Evolutionary conservation across 2,113 vertebrate genomes (phyloP).

Genomic region (Seriola rivoliana): DNA sequence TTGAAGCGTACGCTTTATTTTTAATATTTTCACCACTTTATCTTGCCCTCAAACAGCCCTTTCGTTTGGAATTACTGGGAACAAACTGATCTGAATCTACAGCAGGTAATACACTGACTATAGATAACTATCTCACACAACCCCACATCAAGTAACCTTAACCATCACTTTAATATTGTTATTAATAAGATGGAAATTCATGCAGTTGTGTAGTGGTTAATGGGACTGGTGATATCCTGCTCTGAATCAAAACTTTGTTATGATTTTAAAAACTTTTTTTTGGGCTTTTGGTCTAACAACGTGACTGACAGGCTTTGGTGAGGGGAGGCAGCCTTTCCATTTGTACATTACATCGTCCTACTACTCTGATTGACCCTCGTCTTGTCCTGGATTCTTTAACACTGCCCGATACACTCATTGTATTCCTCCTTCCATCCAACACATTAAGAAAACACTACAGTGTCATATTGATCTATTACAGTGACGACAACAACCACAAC

Average conservation of each 20-base stretch:
- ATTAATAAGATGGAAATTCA: neutral
- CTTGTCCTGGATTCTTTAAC: neutral
- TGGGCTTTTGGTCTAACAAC: neutral
- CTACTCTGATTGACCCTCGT: neutral
- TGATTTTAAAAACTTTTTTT: conserved; percentile 16
- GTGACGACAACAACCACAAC: conserved; percentile 32
- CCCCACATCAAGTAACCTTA: too few species aligned
- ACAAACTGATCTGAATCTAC: too few species aligned
- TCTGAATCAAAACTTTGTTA: conserved; percentile 4
- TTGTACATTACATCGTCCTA: conserved; percentile 30
- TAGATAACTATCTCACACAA: too few species aligned
- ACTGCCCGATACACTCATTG: neutral
- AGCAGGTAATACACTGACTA: too few species aligned
- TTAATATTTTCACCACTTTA: too few species aligned
- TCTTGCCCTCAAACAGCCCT: too few species aligned
- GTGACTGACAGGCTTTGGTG: conserved; percentile 57
- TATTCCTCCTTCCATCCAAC: neutral
- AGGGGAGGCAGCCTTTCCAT: conserved; percentile 37
- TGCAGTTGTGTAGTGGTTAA: neutral
- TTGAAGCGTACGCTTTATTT: too few species aligned
- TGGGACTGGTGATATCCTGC: neutral
- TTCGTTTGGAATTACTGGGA: too few species aligned
- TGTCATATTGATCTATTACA: conserved; percentile 37
- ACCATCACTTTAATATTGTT: neutral
- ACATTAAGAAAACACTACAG: conserved; percentile 31